Conservation (phyloP, 92 coral and sea anemone species). For the Paragorgia papillata region DNA sequence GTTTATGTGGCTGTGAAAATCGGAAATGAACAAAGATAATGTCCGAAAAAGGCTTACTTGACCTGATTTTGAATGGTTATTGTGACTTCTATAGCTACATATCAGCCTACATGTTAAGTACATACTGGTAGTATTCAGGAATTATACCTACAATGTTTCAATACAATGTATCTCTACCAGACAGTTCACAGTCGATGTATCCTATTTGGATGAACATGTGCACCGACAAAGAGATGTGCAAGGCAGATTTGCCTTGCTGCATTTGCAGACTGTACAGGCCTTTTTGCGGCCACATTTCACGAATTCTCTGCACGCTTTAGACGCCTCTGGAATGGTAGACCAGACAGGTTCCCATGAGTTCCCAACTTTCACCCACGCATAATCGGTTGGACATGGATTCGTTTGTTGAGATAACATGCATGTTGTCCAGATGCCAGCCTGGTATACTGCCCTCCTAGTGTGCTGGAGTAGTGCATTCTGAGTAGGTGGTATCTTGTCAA, state of each 20-base stretch:
- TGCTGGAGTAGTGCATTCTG: conserved; percentile 42
- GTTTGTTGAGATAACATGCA: background rate
- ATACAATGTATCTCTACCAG: background rate
- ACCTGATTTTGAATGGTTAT: too few species aligned
- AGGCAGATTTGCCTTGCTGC: conserved; percentile 34
- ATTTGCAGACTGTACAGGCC: conserved; percentile 23
- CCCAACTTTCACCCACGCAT: background rate
- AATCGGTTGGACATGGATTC: conserved; percentile 19
- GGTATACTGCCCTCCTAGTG: conserved; percentile 23
- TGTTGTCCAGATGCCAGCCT: conserved; percentile 23
- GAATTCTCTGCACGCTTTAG: conserved; percentile 35
- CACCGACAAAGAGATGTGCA: conserved; percentile 40
- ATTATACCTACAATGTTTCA: background rate
- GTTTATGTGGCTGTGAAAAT: too few species aligned
- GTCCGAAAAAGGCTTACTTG: too few species aligned
- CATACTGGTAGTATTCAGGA: background rate
- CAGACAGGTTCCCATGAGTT: conserved; percentile 34
- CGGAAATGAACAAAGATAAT: too few species aligned
- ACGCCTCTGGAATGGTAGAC: conserved; percentile 34
- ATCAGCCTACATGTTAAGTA: background rate
- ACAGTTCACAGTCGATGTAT: background rate
- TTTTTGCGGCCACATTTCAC: conserved; percentile 21
- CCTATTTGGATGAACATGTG: background rate
- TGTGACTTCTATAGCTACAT: background rate
- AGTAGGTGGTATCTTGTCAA: conserved; percentile 5